These are phyloP conservation scores for Sphecodes monilicornis DNA, from an alignment of 2,888 invertebrate species.

Conservation along the genomic window DNA sequence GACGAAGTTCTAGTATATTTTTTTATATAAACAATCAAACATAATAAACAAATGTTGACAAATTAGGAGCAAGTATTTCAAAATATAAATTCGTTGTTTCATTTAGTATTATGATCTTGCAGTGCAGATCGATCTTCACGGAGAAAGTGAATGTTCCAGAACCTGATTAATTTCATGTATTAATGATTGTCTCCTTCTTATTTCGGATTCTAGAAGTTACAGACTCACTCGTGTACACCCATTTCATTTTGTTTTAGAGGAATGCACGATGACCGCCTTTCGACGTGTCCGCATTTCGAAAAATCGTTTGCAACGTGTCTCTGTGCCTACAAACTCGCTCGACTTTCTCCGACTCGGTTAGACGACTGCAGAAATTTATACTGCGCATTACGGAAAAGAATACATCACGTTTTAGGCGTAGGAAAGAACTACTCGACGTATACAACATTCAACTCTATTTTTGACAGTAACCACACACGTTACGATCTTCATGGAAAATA, in stretches of 20 bases:
- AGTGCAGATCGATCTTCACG: no score
- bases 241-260: not conserved
- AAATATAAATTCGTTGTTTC: no score
- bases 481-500: no score
- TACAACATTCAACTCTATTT: not conserved
- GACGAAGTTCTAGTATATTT: no score
- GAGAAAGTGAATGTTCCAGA: no score
- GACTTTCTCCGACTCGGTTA: conserved; percentile 40
- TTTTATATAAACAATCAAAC: no score
- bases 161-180: not conserved
- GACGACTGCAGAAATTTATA: conserved; percentile 25
- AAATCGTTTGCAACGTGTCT: conserved; percentile 22
- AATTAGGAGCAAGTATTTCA: no score
- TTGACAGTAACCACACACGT: no score
- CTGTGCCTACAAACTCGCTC: conserved; percentile 13
- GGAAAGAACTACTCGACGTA: not conserved
- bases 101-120: no score
- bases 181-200: not conserved
- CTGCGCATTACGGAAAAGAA: not conserved
- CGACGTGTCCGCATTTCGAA: conserved; percentile 18
- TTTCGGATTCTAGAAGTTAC: not conserved
- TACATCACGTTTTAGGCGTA: not conserved
- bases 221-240: not conserved
- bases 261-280: not conserved
- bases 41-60: no score